These are phyloP conservation scores for Drosophila percnosoma DNA, from an alignment of 2,888 invertebrate genomes.

Conservation along the genomic window DNA sequence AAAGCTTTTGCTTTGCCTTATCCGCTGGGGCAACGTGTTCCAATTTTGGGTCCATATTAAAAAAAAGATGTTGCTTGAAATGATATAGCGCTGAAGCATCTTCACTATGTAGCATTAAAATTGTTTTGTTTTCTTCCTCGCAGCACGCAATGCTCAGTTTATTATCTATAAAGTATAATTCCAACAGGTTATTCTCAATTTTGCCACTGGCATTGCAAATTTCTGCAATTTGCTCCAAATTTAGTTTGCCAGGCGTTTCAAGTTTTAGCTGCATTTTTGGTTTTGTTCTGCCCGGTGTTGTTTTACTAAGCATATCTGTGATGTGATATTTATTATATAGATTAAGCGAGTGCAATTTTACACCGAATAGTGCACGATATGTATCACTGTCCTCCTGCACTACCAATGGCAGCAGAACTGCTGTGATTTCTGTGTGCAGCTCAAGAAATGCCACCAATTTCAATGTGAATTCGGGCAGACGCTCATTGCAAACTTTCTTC, in stretches of 20 bases:
- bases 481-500: constrained; percentile 26
- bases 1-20: constrained; percentile 23
- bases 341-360: constrained; percentile 19
- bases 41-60: constrained; percentile 25
- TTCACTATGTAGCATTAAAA: constrained; percentile 32
- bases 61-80: constrained; percentile 61
- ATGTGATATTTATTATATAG: constrained; percentile 20
- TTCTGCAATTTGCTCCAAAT: constrained; percentile 26
- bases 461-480: constrained; percentile 65
- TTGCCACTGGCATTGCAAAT: constrained; percentile 35
- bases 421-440: constrained; percentile 39
- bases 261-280: constrained; percentile 37
- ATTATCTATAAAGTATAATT: constrained; percentile 54
- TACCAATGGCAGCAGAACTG: constrained; percentile 52
- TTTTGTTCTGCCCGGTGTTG: neutral
- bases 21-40: constrained; percentile 5
- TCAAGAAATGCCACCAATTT: constrained; percentile 59
- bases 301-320: neutral
- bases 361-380: constrained; percentile 56
- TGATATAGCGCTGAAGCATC: constrained; percentile 65
- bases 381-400: constrained; percentile 31
- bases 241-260: constrained; percentile 3
- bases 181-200: constrained; percentile 10
- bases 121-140: constrained; percentile 7
- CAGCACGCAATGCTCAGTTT: constrained; percentile 17